Conservation (phyloP, 1,140 invertebrate species). For the Lordiphosa stackelbergi region DNA sequence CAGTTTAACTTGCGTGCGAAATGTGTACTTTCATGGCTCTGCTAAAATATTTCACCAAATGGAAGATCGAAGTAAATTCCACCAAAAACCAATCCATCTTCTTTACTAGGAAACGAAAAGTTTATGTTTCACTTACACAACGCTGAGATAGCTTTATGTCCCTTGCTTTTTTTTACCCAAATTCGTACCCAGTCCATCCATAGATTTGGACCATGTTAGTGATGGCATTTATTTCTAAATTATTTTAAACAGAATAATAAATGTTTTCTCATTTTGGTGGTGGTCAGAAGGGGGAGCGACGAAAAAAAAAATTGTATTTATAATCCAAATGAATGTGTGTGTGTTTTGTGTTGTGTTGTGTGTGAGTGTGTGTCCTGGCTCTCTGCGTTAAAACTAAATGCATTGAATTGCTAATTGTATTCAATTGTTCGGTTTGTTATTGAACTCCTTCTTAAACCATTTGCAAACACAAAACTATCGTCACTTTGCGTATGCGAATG, state of each 20-base stretch:
- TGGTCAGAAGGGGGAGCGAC: conserved; percentile 12
- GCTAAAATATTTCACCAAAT: too few relatives aligned
- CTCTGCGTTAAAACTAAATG: conserved; percentile 19
- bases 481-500: too few relatives aligned
- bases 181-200: too few relatives aligned
- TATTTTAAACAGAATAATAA: conserved; percentile 26
- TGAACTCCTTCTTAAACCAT: not conserved
- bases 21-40: too few relatives aligned
- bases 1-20: too few relatives aligned
- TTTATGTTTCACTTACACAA: too few relatives aligned
- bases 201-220: not conserved
- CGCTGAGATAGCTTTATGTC: too few relatives aligned
- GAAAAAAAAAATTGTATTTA: not conserved
- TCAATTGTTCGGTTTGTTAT: conserved; percentile 1
- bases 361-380: not conserved
- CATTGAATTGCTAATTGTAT: conserved; percentile 20
- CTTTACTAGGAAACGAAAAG: too few relatives aligned
- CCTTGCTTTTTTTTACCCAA: too few relatives aligned
- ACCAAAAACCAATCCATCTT: too few relatives aligned
- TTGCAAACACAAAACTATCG: not conserved
- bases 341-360: conserved; percentile 2
- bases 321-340: not conserved
- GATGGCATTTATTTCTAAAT: conserved; percentile 22
- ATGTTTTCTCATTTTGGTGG: conserved; percentile 18
- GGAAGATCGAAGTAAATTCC: too few relatives aligned